A percentile compares a stretch with the other conserved stretches of the same genome.
These are phyloP conservation scores for Aegotheles bennettii DNA, from an alignment of 2,113 vertebrate species.

Conservation along the genomic window DNA sequence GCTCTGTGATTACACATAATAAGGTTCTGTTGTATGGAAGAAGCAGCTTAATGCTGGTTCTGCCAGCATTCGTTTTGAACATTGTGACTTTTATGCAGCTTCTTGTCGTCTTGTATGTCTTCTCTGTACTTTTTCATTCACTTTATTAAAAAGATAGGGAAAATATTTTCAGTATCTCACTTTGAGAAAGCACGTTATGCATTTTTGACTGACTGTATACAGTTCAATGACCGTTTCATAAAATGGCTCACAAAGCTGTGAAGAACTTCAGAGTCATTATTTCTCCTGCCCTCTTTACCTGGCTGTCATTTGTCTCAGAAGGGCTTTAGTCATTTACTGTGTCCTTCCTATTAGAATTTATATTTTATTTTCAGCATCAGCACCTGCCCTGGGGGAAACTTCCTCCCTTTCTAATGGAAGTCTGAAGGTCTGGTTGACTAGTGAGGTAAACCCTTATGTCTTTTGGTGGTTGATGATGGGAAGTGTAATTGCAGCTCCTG, in stretches of 20 bases:
- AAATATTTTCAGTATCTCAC: neutral
- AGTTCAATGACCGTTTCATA: neutral
- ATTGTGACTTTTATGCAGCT: neutral
- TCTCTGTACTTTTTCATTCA: neutral
- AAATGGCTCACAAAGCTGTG: neutral
- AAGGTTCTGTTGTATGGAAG: neutral
- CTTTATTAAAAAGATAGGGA: neutral
- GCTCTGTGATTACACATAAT: neutral
- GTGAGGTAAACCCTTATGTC: neutral
- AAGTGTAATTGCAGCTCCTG: neutral
- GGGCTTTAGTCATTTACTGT: neutral
- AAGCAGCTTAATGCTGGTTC: neutral
- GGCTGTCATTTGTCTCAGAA: neutral
- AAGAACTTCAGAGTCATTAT: neutral
- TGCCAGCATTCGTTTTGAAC: neutral
- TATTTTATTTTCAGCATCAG: neutral
- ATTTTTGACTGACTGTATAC: neutral
- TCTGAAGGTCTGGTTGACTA: neutral
- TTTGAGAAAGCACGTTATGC: neutral
- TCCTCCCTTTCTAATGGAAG: neutral
- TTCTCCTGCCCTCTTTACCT: neutral
- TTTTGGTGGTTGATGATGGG: neutral
- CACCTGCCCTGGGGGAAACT: neutral
- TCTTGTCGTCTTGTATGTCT: neutral
- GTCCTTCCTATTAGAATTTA: neutral